Evolutionary conservation across 2,888 invertebrate species (phyloP), one percentile per base, ranked within the genome.

Genomic region (Heliconius charithonia): DNA sequence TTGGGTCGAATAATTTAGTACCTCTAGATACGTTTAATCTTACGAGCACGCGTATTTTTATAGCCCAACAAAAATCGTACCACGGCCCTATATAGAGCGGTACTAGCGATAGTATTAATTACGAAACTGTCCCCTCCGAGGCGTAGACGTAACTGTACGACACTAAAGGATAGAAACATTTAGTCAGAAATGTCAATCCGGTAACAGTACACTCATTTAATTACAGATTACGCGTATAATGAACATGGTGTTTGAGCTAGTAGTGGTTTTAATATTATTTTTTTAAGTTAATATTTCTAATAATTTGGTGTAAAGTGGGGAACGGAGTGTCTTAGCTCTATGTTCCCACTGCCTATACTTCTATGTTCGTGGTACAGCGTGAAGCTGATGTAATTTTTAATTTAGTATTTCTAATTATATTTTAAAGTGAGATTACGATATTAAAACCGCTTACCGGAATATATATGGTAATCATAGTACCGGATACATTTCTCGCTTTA

Each of bases 121-220:
- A 92, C 93, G 91, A 93, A 93, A 93, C 89, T 86, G 82, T 85
- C 86, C 84, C 83, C 87, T 86, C 85, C 81, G 84, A 86, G 85
- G 84, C 83, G 85, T 87, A 82, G 84, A 89, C 89, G 88, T 92
- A 93, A 92, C 93, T 92, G 92, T 91, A 88, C 85, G 81, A 81
- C 91, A 91, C 83, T 89, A 92, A 93, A 92, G 93, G 92, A 90
- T 91, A 93, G 89, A 90, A 92, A 89, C 91, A 92, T 93, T 93
- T 94, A 94, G 90, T 90, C 81, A 92, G 92, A 91, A 89, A 93
- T 93, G 91, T 89, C 88, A 91, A 87, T 89, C 90, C 91, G 90
- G 92, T 93, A 92, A 92, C 90, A 90, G 93, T 90, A 89, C 87
- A 90, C 90, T 87, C 88, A 87, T 88, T 90, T 93, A 93, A 93